phyloP scores from a whole-genome alignment of 1,140 invertebrate species.

The Drosophila athabasca region DNA sequence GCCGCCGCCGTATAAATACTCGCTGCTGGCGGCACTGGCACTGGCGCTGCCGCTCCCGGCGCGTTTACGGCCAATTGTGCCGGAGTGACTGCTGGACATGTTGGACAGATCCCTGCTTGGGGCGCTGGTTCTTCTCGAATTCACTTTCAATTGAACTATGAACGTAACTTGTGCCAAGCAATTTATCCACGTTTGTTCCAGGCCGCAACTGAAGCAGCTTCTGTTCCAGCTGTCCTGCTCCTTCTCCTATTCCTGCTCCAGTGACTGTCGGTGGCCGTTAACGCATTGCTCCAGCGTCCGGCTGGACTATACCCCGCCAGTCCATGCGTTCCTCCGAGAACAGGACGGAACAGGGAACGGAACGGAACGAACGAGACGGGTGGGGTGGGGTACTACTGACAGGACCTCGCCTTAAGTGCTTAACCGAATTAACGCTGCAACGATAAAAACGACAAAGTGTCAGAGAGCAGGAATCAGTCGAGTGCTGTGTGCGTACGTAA shows the following conservation, averaged over 20 bases:
- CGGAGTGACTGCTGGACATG: constrained; percentile 81
- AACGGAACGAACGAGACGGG: not conserved
- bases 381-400: no score
- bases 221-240: constrained; percentile 15
- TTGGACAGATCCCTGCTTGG: constrained; percentile 1
- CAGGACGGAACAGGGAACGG: constrained; percentile 1
- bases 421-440: constrained; percentile 80
- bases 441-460: constrained; percentile 82
- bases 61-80: constrained; percentile 83
- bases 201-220: constrained; percentile 3
- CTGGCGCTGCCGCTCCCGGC: constrained; percentile 76
- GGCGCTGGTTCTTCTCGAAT: constrained; percentile 11
- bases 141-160: constrained; percentile 67
- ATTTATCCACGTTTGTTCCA: constrained; percentile 40
- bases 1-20: constrained; percentile 71
- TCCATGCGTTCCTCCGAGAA: constrained; percentile 18
- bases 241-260: constrained; percentile 10
- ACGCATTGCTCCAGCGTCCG: constrained; percentile 14
- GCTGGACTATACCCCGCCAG: not conserved
- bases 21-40: constrained; percentile 71
- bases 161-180: constrained; percentile 46
- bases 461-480: constrained; percentile 37
- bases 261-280: not conserved
- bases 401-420: constrained; percentile 65
- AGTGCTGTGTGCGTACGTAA: not conserved